These are phyloP conservation scores for Solenodon paradoxus DNA, from an alignment of 2,113 vertebrate genomes.

Conservation along the genomic window DNA sequence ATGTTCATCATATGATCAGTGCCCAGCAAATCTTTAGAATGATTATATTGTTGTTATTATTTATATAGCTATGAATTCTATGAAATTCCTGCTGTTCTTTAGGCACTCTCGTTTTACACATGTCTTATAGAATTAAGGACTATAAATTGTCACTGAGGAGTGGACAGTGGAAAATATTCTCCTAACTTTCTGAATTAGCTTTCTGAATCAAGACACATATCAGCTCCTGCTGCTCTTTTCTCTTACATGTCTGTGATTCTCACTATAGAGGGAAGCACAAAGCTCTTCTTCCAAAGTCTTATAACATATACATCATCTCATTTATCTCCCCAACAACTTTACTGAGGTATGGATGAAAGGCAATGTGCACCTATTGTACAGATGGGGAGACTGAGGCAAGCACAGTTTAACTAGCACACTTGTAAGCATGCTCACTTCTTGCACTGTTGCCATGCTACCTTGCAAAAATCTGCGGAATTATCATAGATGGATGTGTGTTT, in stretches of 20 bases:
- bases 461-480: no score
- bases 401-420: neutral
- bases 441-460: neutral
- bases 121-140: neutral
- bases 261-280: neutral
- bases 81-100: neutral
- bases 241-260: neutral
- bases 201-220: fast-evolving
- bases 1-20: neutral
- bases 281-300: neutral
- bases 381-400: neutral
- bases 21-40: neutral
- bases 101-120: neutral
- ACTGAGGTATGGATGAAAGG: fast-evolving
- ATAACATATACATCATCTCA: neutral
- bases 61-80: neutral
- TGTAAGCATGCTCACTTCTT: neutral
- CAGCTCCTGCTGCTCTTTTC: neutral
- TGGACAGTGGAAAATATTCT: neutral
- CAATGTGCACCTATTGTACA: neutral
- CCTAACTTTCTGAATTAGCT: neutral
- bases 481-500: neutral
- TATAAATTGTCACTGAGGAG: neutral
- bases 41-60: neutral
- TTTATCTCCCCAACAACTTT: no score